Base-by-base conservation (phyloP, 2,797 vertebrate genomes). In the Manis pentadactyla region DNA sequence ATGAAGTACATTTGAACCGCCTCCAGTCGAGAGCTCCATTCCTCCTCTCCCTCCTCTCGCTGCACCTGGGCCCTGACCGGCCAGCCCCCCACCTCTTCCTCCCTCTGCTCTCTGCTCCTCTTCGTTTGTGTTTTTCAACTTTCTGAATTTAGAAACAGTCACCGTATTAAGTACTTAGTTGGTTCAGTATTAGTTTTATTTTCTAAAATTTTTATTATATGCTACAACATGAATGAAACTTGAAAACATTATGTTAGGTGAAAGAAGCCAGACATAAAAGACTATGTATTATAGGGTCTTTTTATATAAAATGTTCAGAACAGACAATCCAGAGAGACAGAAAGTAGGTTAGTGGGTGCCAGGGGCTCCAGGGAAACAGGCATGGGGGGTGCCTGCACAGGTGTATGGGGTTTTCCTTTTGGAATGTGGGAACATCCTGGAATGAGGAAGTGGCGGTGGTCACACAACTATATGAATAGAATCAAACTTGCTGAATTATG, bases 161-260 rank as follows among this genome's bases (percentile, higher is more conserved):
- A 53, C 19, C 29, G 39, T 69, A 66, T 46, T 74, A 91, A 66
- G 88, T n/a, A 25, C 31, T 68, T 87, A 37, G 73, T 63, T 78
- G 68, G 83, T 42, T 69, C 74, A 69, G 13, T 57, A 57, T 86
- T 73, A 78, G 63, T 89, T 88, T 93, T 34, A 77, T 75, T 94
- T 88, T 77, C 82, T 94, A 37, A 85, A 81, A 66, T 18, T 84
- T 61, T 82, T 57, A 82, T 85, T 91, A 53, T 1, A 53, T 29
- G 79, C 57, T 49, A 59, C 25, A 25, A 83, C 49, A 89, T 42
- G 63, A 87, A 87, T 53, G 51, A 84, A 79, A 11, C 39, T 77
- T 55, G 53, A 93, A 89, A 37, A 87, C 21, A 57, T 46, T 53
- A 89, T 4, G 55, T 39, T 14, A 69, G 11, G 13, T 57, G 37